These are phyloP conservation scores for Babylonia areolata DNA, from an alignment of 1,140 invertebrate genomes.

Conservation along the genomic window DNA sequence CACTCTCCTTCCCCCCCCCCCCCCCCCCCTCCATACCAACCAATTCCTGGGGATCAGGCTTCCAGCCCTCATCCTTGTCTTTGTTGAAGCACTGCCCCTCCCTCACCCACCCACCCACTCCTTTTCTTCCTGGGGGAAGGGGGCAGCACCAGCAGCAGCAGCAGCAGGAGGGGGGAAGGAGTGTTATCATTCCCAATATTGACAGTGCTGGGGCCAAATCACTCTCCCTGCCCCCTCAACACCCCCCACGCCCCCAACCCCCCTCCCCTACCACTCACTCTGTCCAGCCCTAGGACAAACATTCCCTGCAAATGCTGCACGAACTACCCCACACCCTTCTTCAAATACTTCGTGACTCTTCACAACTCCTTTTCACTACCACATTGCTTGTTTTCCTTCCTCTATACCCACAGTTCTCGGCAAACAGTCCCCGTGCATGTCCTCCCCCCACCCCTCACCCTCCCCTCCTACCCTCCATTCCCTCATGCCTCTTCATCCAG, in stretches of 20 bases:
- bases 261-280: not conserved
- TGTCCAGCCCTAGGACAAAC: not conserved
- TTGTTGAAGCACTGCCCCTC: not conserved
- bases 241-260: not conserved
- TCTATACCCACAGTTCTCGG: too few relatives aligned
- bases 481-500: too few relatives aligned
- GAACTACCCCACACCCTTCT: too few relatives aligned
- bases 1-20: not conserved
- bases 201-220: slow-evolving; percentile 20
- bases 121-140: not conserved
- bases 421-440: too few relatives aligned
- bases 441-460: too few relatives aligned
- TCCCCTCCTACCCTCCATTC: too few relatives aligned
- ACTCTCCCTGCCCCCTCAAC: not conserved
- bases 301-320: not conserved
- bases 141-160: too few relatives aligned
- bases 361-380: too few relatives aligned
- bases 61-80: not conserved
- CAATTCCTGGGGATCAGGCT: not conserved
- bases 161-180: too few relatives aligned
- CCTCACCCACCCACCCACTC: not conserved
- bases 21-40: not conserved
- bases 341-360: too few relatives aligned
- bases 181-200: slow-evolving; percentile 34
- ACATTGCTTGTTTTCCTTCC: too few relatives aligned